Base-by-base conservation (phyloP, 2,888 invertebrate species). In the Drosophila neonasuta region DNA sequence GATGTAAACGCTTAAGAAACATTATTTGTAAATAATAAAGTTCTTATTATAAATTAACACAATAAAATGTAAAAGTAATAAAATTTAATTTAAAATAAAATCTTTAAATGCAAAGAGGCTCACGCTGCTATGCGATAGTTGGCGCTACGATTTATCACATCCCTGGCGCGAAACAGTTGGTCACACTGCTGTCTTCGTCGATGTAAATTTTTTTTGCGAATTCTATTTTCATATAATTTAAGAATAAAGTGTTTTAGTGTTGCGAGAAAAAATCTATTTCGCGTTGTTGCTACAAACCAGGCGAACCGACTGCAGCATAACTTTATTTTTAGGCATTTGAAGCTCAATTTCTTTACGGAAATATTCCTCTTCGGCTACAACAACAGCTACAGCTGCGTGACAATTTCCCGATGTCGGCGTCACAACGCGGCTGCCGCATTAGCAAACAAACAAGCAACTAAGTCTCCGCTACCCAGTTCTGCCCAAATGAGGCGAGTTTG, bases 341-440 rank as follows among this genome's bases (percentile, higher is more conserved):
- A 58, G 11, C 42, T 13, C 10, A 52, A 67, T 60, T 57, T 34
- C 11, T 46, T 15, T 13, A 29, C n/a, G 46, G 29, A 55, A 44
- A 46, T 29, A 36, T 36, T 36, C 36, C 24, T 24, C 24, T 24
- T 24, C 36, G n/a, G n/a, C 36, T n/a, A 36, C 36, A 36, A 36
- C 36, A 36, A 36, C 34, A 61, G 10, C 36, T 11, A 42, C 39
- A 71, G 20, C 52, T 55, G 39, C 45, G 44, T 50, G 58, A 65
- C 36, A 48, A 51, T 64, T 65, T 55, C 57, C 57, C 61, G 51
- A 77, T 77, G 79, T 79, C 72, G 77, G 82, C 82, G 85, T 80
- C 82, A 75, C 82, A 84, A 79, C 85, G 80, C 85, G 77, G 75
- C 74, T 48, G 69, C 79, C 66, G 77, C 68, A 76, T 67, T 63